Base-by-base conservation (phyloP, 37 sponge, comb jelly and placozoan genomes). In the Aphrocallistes beatrix region DNA sequence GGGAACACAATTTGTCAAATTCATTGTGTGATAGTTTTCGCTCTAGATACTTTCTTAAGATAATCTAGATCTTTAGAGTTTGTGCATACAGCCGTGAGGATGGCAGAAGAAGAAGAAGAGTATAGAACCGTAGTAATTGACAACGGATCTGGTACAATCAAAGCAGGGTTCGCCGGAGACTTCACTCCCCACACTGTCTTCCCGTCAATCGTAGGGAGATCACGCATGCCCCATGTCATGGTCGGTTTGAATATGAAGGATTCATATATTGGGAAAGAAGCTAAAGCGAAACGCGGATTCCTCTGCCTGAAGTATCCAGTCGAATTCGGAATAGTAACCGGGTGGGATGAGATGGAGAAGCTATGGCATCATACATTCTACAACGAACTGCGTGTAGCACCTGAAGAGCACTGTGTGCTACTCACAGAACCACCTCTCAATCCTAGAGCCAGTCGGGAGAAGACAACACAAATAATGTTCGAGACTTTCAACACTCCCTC, bases 391-490 rank as follows among this genome's bases (percentile, higher is more conserved):
- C 88, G 85, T 37, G 85, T 87, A 19, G 10, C 51, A 36, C 84
- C 90, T 36, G 89, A 88, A 51, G 89, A 88, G 51, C 89, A 88
- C 84, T 82, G 69, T 38, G 32, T 82, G 81, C 36, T 85, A 21
- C 37, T 87, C 38, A 85, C 86, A 23, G 86, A 82, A 81, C 38
- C 42, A 23, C 81, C 82, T 23, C 36, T 82, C 38, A 39, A 87
- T 39, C 83, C 89, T 25, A 89, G 81, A 40, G 82, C 90, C 30
- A 87, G 88, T 87, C 47, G 90, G 1, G 90, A 89, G 81, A 89
- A 89, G 81, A 89, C 49, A 81, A 89, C 90, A 32, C 87, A 89
- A 39, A 89, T 89, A 25, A 89, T 89, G 90, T 89, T 89, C 48
- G 90, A 89, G 82, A 88, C 87, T 16, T 89, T 89, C 87, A 82